Percentiles rank a stretch among this genome's conserved stretches.
Evolutionary conservation across 2,797 vertebrate genomes (phyloP).

Genomic region (Takifugu rubripes): DNA sequence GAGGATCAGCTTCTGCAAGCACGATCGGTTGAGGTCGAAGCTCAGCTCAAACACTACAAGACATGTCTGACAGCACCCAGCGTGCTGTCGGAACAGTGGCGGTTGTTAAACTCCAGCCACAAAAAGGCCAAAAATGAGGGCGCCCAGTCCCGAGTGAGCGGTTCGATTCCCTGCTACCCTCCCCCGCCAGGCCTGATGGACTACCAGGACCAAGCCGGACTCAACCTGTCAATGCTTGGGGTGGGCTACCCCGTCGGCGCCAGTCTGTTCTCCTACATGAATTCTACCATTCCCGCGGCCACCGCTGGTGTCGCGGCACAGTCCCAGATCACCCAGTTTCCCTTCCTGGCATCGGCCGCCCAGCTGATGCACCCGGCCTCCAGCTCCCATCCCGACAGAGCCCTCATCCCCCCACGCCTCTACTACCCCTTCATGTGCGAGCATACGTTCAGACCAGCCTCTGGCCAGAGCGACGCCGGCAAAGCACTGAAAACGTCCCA

Average conservation of each 20-base stretch:
- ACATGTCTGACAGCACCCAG: slow-evolving; percentile 70
- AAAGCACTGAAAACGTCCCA: slow-evolving; percentile 69
- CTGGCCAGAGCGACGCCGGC: slow-evolving; percentile 59
- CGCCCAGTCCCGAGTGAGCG: slow-evolving; percentile 44
- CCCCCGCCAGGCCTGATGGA: slow-evolving; percentile 81
- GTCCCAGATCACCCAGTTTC: slow-evolving; percentile 81
- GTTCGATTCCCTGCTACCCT: slow-evolving; percentile 85
- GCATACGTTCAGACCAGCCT: slow-evolving; percentile 70
- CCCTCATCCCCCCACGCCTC: slow-evolving; percentile 81
- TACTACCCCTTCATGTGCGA: slow-evolving; percentile 93
- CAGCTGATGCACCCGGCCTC: slow-evolving; percentile 81
- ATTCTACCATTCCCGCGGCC: slow-evolving; percentile 76
- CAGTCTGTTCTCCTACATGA: slow-evolving; percentile 89
- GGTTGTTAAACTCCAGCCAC: slow-evolving; percentile 73
- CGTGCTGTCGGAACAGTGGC: slow-evolving; percentile 87
- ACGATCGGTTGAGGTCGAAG: slow-evolving; percentile 79
- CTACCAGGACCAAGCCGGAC: slow-evolving; percentile 83
- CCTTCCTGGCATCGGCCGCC: slow-evolving; percentile 85
- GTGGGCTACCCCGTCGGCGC: slow-evolving; percentile 88
- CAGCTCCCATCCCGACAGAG: slow-evolving; percentile 71
- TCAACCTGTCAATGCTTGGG: slow-evolving; percentile 90
- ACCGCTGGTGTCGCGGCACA: slow-evolving; percentile 45
- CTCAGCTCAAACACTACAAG: slow-evolving; percentile 80
- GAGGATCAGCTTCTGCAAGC: slow-evolving; percentile 79
- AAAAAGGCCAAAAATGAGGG: slow-evolving; percentile 71